phyloP scores from a whole-genome alignment of 2,888 invertebrate genomes.

The Thyatira batis region DNA sequence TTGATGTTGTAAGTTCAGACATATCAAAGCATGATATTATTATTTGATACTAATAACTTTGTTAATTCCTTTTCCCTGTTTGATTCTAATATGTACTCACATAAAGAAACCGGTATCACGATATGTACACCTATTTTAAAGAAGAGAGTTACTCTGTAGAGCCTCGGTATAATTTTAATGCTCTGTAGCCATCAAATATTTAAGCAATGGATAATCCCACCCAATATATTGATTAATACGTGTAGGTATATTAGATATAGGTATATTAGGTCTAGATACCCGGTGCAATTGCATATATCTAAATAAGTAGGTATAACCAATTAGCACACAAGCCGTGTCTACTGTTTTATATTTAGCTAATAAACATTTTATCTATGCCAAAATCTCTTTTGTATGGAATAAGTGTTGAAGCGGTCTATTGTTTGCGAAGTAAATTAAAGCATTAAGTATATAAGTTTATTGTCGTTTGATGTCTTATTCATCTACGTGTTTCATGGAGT shows the following conservation, averaged over 20 bases:
- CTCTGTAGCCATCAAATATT: too few relatives aligned
- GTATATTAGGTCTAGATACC: slow-evolving; percentile 2
- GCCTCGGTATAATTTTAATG: too few relatives aligned
- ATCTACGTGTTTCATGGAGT: background rate
- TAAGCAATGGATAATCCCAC: too few relatives aligned
- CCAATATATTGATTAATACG: background rate
- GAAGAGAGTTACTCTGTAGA: too few relatives aligned
- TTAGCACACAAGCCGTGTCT: slow-evolving; percentile 8
- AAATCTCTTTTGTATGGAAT: slow-evolving; percentile 1
- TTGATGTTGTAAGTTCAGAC: too few relatives aligned
- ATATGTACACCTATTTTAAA: too few relatives aligned
- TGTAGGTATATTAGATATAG: too few relatives aligned
- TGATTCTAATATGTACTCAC: too few relatives aligned
- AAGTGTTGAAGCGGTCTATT: background rate
- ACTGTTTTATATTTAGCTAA: slow-evolving; percentile 12
- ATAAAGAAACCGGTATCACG: too few relatives aligned
- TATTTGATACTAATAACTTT: too few relatives aligned
- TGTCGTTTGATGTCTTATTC: background rate
- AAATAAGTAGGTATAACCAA: slow-evolving; percentile 12
- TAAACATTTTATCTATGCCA: slow-evolving; percentile 7
- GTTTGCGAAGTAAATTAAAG: background rate
- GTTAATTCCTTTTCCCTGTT: too few relatives aligned
- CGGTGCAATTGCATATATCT: slow-evolving; percentile 5
- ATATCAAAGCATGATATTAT: too few relatives aligned
- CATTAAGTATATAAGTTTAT: background rate